A percentile compares a stretch with the other conserved stretches of the same genome.
phyloP scores from a whole-genome alignment of 1,140 invertebrate genomes.

The Diabrotica undecimpunctata region DNA sequence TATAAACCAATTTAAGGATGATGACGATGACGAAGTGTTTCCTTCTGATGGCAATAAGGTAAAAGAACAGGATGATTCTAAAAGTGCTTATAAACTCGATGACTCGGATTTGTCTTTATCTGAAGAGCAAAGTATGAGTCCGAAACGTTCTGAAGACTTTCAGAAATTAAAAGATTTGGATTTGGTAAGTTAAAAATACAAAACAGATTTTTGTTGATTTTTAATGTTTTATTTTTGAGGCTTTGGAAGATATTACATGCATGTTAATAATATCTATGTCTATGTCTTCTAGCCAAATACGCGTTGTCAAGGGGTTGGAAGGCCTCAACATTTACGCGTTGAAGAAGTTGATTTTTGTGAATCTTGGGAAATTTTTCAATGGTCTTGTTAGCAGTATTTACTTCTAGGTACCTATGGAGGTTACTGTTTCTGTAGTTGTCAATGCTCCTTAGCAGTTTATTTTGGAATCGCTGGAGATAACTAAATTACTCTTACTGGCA shows the following conservation, averaged over 20 bases:
- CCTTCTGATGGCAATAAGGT: constrained; percentile 10
- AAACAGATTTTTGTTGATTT: not conserved
- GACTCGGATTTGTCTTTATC: not conserved
- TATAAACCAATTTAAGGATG: not conserved
- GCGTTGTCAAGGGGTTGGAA: not conserved
- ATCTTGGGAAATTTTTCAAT: too few species aligned
- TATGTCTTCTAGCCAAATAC: not conserved
- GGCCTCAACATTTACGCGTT: too few species aligned
- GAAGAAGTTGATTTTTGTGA: too few species aligned
- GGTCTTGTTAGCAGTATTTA: too few species aligned
- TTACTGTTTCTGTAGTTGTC: too few species aligned
- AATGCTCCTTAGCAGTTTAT: too few species aligned
- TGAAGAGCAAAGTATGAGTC: constrained; percentile 8
- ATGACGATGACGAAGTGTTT: constrained; percentile 9
- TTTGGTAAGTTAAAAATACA: not conserved
- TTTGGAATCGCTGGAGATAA: too few species aligned
- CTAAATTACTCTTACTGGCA: too few species aligned
- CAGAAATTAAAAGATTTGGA: constrained; percentile 1
- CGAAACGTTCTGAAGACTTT: constrained; percentile 6
- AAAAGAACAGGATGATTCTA: constrained; percentile 13
- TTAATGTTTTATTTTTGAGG: not conserved
- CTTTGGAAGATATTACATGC: too few species aligned
- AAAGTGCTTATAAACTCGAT: constrained; percentile 4
- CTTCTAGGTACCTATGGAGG: too few species aligned
- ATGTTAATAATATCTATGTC: not conserved